Conservation (phyloP, 1,140 invertebrate genomes). For the Yoshiicerus persimilis region DNA sequence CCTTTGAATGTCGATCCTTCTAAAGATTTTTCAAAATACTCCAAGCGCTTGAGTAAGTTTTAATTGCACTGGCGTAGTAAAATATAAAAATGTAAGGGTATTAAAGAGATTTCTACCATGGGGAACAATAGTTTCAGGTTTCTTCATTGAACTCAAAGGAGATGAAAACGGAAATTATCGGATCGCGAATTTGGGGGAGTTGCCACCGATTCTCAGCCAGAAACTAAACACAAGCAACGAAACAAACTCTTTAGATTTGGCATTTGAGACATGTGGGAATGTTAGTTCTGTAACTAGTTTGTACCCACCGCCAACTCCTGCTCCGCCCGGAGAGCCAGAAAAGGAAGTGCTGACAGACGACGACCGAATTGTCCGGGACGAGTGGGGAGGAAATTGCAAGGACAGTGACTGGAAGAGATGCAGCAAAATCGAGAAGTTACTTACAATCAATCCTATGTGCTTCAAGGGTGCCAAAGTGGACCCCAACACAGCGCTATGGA, state of each 20-base stretch:
- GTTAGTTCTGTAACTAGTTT: too few species aligned
- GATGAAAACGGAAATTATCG: background rate
- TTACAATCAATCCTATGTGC: too few species aligned
- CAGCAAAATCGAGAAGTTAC: too few species aligned
- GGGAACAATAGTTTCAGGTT: background rate
- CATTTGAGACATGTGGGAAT: too few species aligned
- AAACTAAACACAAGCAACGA: background rate
- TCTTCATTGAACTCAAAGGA: background rate
- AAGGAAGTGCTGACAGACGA: background rate
- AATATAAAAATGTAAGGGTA: too few species aligned
- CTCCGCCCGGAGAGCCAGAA: too few species aligned
- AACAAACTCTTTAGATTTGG: background rate
- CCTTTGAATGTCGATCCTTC: background rate
- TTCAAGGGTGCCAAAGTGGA: too few species aligned
- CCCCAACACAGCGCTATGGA: background rate
- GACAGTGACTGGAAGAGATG: conserved; percentile 21
- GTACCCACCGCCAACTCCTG: too few species aligned
- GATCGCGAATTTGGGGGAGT: background rate
- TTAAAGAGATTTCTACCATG: too few species aligned
- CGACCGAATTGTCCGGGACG: conserved; percentile 6
- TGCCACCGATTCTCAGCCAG: background rate
- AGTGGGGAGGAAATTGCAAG: conserved; percentile 28
- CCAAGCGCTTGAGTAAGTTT: background rate
- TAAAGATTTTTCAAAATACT: background rate
- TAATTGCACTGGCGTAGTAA: background rate